Base-by-base conservation (phyloP, 1,140 invertebrate species). In the Plutomurus gul region DNA sequence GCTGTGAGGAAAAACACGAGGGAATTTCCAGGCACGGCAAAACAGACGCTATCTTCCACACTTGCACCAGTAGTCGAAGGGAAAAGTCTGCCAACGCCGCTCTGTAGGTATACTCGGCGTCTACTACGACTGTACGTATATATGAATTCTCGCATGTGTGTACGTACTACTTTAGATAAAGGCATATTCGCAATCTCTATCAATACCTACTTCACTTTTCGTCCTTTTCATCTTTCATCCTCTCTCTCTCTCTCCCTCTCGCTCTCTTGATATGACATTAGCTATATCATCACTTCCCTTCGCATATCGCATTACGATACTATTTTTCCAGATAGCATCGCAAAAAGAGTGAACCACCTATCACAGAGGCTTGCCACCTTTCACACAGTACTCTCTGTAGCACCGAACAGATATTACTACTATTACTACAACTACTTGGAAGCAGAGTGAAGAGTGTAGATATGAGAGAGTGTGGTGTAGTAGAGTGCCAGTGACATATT, bases 1-100 rank as follows among this genome's bases (percentile, higher is more conserved):
- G 47, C 47, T 51, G 47, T 51, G 47, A 51, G 13, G 47, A 51
- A 51, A 51, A 51, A 51, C 47, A 51, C 47, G 47, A 51, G 47
- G 47, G 47, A 51, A 51, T 51, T 51, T 51, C 47, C 47, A 51
- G 47, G 20, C 47, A 51, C 47, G 20, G 25, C 47, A 51, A 22
- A 51, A 51, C 47, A 51, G 47, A 51, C 47, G 25, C n/a, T n/a
- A n/a, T n/a, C n/a, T n/a, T n/a, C n/a, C n/a, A n/a, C n/a, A n/a
- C n/a, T n/a, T n/a, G n/a, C n/a, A n/a, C n/a, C n/a, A n/a, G n/a
- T n/a, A n/a, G n/a, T n/a, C n/a, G n/a, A n/a, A n/a, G n/a, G n/a
- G n/a, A n/a, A n/a, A n/a, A n/a, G n/a, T n/a, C n/a, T n/a, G n/a
- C n/a, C n/a, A n/a, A n/a, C n/a, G n/a, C n/a, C n/a, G n/a, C n/a